Evolutionary conservation across 2,888 invertebrate species (phyloP), one percentile per base, ranked within the genome.

Genomic region (Julus scandinavius): DNA sequence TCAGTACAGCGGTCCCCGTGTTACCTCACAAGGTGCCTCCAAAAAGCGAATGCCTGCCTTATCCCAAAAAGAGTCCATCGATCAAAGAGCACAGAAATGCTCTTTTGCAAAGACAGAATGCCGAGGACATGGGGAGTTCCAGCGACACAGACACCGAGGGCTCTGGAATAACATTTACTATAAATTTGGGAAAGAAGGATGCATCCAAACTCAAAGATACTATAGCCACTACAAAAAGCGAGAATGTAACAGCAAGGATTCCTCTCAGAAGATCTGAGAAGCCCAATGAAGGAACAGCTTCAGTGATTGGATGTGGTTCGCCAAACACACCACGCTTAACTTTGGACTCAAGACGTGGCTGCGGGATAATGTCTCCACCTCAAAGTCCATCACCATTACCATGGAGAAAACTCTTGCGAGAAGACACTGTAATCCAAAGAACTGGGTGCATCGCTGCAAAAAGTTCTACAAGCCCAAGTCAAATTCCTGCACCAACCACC

Each of bases 121-220:
- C 88, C 5, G 88, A 88, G 20, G 88, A 88, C 54, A 38, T 58
- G 0, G 63, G 58, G 1, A 88, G 88, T 20, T 88, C 88, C 13
- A 88, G 85, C 38, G 88, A 88, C 29, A 88, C 85, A 7, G 88
- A 88, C 54, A 84, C 88, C 13, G 88, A 88, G 20, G 84, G 86
- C 45, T 88, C 88, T 2, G 84, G 84, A 6, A 63, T 88, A 9
- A 86, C 85, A 11, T 85, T 86, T 38, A 88, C 88, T 29, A 86
- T 88, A 17, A 85, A 87, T 41, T n/a, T 87, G 72, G 49, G 41
- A 6, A 80, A 63, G 80, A 87, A 87, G 40, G 50, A 87, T 13
- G 49, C 86, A n/a, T 20, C 15, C 4, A 49, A 86, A 29, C 49
- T 20, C 49, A 87, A 87, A 29, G 58, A 54, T 58, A 54, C 17